Base-by-base conservation (phyloP, 2,797 vertebrate species). In the Helostoma temminkii region DNA sequence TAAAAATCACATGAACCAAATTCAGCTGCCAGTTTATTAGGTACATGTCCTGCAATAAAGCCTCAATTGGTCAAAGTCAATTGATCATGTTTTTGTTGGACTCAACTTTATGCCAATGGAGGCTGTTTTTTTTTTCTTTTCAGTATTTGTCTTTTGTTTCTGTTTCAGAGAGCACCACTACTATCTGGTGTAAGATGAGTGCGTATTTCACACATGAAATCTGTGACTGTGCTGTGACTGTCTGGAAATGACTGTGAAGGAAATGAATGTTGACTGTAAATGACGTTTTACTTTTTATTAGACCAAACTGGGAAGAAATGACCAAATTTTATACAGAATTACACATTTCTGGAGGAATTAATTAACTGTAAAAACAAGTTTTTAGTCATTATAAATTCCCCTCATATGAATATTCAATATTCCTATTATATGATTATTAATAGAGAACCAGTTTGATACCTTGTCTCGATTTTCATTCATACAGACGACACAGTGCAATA, bases 391-490 rank as follows among this genome's bases (percentile, higher is more conserved):
- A 25, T 9, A 7, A 16, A 59, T 26, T 12, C 41, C 9, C 18
- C 15, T 9, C 8, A 46, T 3, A 1, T 34, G 21, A 34, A 57
- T 24, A 54, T 14, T 21, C 2, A 47, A 25, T 24, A 43, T 52
- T 39, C 9, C 58, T 62, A 6, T 52, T 30, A 37, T 21, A n/a
- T 15, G 3, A 15, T 70, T 43, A 67, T 39, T 16, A 24, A 34
- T 8, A 18, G 42, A 39, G 5, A 54, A 42, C 42, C 26, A 55
- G 18, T 26, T 34, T 9, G 11, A 56, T 19, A 52, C n/a, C 39
- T 5, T 28, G 56, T 26, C 50, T 42, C 48, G 21, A 68, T 62
- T 77, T 73, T 57, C 55, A 78, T 67, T 65, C 62, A 69, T 50
- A 43, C 14, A 3, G 0, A 25, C 53, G 18, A 71, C 25, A 30